Percentiles rank a stretch among this genome's conserved stretches.
phyloP scores from a whole-genome alignment of 2,113 vertebrate species.

The Eulemur rufifrons region DNA sequence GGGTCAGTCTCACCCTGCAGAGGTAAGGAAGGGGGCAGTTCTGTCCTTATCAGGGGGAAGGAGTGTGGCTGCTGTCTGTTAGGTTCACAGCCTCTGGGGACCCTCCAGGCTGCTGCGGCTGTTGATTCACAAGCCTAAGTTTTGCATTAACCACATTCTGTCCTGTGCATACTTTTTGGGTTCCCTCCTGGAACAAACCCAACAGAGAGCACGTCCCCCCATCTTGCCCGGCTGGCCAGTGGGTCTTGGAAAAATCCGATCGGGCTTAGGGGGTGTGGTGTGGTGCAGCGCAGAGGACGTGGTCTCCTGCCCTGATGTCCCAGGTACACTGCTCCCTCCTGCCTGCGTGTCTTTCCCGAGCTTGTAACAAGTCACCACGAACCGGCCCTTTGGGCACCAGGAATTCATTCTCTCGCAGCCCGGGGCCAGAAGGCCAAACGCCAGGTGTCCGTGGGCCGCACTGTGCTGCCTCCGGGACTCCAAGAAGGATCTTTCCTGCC shows the following conservation, averaged over 20 bases:
- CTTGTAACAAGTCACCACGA: accelerated
- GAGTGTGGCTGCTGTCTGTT: no score
- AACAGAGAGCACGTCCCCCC: background rate
- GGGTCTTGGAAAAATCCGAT: no score
- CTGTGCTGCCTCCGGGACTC: accelerated
- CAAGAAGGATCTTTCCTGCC: accelerated
- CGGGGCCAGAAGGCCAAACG: background rate
- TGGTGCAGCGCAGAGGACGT: accelerated
- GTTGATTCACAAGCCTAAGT: no score
- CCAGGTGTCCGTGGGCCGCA: accelerated
- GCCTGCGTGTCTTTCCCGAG: background rate
- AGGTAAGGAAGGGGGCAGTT: no score
- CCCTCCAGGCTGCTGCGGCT: no score
- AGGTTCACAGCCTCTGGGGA: no score
- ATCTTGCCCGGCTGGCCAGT: accelerated
- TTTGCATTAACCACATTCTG: no score
- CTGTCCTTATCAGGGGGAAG: no score
- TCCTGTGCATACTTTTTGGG: no score
- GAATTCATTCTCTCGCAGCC: accelerated
- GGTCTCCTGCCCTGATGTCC: accelerated
- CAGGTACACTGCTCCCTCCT: accelerated
- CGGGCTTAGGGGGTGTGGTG: accelerated
- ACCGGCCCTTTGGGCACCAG: no score
- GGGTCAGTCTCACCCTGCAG: no score
- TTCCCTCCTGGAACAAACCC: no score